phyloP scores from a whole-genome alignment of 2,888 invertebrate genomes.

The Abrostola tripartita region DNA sequence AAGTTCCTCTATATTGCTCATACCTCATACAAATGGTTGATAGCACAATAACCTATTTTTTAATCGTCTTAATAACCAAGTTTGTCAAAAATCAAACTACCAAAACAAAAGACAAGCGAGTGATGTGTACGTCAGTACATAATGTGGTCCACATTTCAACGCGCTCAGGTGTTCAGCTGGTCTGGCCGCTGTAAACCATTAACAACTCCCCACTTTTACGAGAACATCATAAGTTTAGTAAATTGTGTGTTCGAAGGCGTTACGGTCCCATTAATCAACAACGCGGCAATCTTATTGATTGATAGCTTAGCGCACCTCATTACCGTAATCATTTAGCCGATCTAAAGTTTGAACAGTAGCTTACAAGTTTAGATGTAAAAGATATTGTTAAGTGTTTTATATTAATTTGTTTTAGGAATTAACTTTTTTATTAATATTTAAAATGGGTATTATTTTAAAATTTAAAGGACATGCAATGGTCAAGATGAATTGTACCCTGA shows the following conservation, averaged over 20 bases:
- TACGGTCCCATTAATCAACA: slow-evolving; percentile 39
- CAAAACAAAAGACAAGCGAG: slow-evolving; percentile 45
- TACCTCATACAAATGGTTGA: neutral
- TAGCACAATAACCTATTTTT: neutral
- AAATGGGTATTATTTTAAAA: too few species aligned
- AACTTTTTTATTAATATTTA: too few species aligned
- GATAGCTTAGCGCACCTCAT: slow-evolving; percentile 41
- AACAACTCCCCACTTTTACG: slow-evolving; percentile 62
- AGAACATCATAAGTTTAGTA: slow-evolving; percentile 57
- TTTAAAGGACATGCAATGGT: too few species aligned
- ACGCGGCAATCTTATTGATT: slow-evolving; percentile 43
- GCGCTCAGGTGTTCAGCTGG: slow-evolving; percentile 63
- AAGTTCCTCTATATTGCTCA: neutral
- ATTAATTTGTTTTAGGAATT: neutral
- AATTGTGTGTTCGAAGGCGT: slow-evolving; percentile 42
- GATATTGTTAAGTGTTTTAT: slow-evolving; percentile 22
- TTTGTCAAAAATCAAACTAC: slow-evolving; percentile 20
- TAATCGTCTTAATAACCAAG: slow-evolving; percentile 10
- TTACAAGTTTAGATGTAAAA: slow-evolving; percentile 28
- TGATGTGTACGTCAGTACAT: slow-evolving; percentile 52
- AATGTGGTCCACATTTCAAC: slow-evolving; percentile 66
- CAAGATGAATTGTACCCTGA: too few species aligned
- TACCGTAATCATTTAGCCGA: slow-evolving; percentile 22
- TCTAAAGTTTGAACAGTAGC: slow-evolving; percentile 33
- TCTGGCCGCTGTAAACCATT: slow-evolving; percentile 51